phyloP scores from a whole-genome alignment of 2,888 invertebrate species.

The Mylabris sibirica region DNA sequence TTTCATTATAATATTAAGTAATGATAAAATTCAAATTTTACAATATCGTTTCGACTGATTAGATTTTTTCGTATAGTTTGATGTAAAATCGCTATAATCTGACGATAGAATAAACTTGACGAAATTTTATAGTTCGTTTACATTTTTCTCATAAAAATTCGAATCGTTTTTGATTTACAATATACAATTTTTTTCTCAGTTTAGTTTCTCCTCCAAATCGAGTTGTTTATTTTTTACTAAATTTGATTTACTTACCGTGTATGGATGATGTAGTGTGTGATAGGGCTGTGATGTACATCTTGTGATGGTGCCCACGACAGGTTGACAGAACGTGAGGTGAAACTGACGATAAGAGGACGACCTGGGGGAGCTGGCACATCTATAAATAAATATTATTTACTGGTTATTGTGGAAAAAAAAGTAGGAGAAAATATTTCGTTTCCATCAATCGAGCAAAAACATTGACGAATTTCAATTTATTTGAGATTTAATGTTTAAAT shows the following conservation, averaged over 20 bases:
- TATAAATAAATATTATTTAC: conserved; percentile 56
- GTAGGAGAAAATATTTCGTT: background rate
- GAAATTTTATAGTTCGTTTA: conserved; percentile 23
- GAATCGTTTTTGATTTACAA: conserved; percentile 21
- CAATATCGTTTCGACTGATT: conserved; percentile 22
- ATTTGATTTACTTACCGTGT: conserved; percentile 68
- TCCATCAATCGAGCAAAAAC: background rate
- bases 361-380: conserved; percentile 77
- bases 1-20: background rate
- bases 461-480: background rate
- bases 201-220: conserved; percentile 15
- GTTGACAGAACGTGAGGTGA: conserved; percentile 76
- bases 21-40: conserved; percentile 18
- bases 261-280: conserved; percentile 76
- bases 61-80: conserved; percentile 30
- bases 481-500: background rate
- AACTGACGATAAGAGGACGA: conserved; percentile 74
- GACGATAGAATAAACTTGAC: conserved; percentile 28
- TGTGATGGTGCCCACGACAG: conserved; percentile 78
- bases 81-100: conserved; percentile 31
- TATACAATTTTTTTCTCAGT: background rate
- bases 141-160: conserved; percentile 27
- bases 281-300: conserved; percentile 73
- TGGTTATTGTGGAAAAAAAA: background rate
- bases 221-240: background rate